Percentiles rank a stretch among this genome's conserved stretches.
Evolutionary conservation across 1,140 invertebrate genomes (phyloP).

Genomic region (Diploscapter pachys): DNA sequence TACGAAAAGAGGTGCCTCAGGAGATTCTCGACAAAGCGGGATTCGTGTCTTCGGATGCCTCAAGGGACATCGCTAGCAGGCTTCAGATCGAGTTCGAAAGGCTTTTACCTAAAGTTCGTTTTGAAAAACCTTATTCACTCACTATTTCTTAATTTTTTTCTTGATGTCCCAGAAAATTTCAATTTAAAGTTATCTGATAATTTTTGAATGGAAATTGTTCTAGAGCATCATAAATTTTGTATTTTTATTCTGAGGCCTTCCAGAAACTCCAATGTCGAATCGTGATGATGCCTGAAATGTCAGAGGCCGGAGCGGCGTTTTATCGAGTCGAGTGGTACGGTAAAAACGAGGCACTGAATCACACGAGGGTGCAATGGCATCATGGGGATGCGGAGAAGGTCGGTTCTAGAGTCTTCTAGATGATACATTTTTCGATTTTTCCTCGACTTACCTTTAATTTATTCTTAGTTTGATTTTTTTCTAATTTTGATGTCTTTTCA

Average conservation of each 20-base stretch:
- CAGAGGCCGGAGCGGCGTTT: constrained; percentile 34
- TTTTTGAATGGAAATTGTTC: no score
- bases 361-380: constrained; percentile 46
- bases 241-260: constrained; percentile 10
- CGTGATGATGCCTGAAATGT: constrained; percentile 44
- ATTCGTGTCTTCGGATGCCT: constrained; percentile 41
- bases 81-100: constrained; percentile 55
- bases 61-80: constrained; percentile 49
- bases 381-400: constrained; percentile 54
- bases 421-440: constrained; percentile 14
- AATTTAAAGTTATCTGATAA: not conserved
- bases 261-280: constrained; percentile 48
- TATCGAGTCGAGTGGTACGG: constrained; percentile 57
- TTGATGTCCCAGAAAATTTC: not conserved
- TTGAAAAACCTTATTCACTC: not conserved
- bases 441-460: no score
- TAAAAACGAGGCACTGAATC: constrained; percentile 42
- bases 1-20: constrained; percentile 28
- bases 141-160: constrained; percentile 13
- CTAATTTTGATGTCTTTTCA: constrained; percentile 20
- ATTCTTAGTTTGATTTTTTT: not conserved
- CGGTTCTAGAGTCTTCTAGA: constrained; percentile 3
- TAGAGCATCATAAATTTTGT: not conserved
- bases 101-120: constrained; percentile 45
- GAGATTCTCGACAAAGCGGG: constrained; percentile 35